Evolutionary conservation across 2,113 vertebrate genomes (phyloP), one percentile per base, ranked within the genome.

Genomic region (Corythaeola cristata): DNA sequence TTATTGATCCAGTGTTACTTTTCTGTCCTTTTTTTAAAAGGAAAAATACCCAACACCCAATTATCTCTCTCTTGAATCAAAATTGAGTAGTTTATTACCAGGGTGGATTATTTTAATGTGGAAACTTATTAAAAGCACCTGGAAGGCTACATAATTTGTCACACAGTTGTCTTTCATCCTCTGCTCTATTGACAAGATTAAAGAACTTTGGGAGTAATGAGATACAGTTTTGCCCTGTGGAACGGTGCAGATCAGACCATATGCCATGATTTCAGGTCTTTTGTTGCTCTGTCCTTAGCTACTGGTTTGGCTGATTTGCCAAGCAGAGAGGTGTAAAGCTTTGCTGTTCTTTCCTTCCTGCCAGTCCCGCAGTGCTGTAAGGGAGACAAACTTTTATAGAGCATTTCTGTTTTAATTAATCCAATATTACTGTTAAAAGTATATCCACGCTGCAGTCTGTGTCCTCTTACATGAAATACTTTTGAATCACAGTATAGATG

Each of bases 151-250:
- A 64, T 89, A 91, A 85, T 87, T 89, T 89, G 74, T 76, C 66
- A 45, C 59, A 74, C 3, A 24, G 44, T 94, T 87, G 33, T 85
- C 69, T 94, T 85, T 96, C 90, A 92, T 88, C 77, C 35, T 82
- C 14, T 89, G 56, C 77, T 81, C 91, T 96, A 75, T 45, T 56
- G 80, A 75, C 49, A 79, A 78, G 76, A 89, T 96, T 87, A 75
- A 87, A 92, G 66, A 96, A 93, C 35, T 87, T 89, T 15, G 30
- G 33, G 77, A 89, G 28, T 92, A 93, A 82, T 91, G 84, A 91
- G 69, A 56, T 35, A n/a, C 39, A 33, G 26, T 77, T 90, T 90
- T 92, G 47, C 52, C 92, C 26, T 47, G n/a, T 86, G 73, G 64
- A 87, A 15, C 68, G 71, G 79, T 47, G 27, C 30, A 28, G 50